Evolutionary conservation across 2,113 vertebrate species (phyloP).

Genomic region (Dascyllus trimaculatus): DNA sequence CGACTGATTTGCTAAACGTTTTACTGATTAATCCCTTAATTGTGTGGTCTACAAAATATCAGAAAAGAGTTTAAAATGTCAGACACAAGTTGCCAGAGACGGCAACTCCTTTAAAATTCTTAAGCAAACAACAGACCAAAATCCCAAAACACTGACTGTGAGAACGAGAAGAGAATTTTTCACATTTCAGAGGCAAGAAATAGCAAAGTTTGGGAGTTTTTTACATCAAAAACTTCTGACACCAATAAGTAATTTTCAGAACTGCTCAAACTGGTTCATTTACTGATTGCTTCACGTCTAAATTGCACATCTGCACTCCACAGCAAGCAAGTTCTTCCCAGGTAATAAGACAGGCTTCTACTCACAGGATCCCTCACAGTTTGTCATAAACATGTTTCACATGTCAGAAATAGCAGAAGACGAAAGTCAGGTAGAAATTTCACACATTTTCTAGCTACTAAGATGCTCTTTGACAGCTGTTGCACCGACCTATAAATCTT

Average conservation of each 20-base stretch:
- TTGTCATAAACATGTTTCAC: slow-evolving; percentile 13
- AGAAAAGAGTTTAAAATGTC: not conserved
- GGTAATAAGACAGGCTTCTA: not conserved
- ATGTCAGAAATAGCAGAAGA: not conserved
- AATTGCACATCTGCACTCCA: not conserved
- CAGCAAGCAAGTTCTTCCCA: not conserved
- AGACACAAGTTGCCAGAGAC: not conserved
- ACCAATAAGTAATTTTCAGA: no score
- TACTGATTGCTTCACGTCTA: no score
- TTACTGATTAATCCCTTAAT: not conserved
- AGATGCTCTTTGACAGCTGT: slow-evolving; percentile 5
- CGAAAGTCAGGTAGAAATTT: not conserved
- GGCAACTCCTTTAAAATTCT: not conserved
- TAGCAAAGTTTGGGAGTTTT: no score
- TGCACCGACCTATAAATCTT: not conserved
- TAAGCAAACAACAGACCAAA: no score
- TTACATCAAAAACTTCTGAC: no score
- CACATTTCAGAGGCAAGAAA: no score
- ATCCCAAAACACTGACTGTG: no score
- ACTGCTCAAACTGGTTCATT: no score
- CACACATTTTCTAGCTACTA: not conserved
- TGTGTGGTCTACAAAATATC: not conserved
- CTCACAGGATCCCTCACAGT: not conserved
- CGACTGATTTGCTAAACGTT: not conserved
- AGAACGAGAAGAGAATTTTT: no score